Conservation (phyloP, 2,797 vertebrate species). For the Lacerta bilineata region DNA sequence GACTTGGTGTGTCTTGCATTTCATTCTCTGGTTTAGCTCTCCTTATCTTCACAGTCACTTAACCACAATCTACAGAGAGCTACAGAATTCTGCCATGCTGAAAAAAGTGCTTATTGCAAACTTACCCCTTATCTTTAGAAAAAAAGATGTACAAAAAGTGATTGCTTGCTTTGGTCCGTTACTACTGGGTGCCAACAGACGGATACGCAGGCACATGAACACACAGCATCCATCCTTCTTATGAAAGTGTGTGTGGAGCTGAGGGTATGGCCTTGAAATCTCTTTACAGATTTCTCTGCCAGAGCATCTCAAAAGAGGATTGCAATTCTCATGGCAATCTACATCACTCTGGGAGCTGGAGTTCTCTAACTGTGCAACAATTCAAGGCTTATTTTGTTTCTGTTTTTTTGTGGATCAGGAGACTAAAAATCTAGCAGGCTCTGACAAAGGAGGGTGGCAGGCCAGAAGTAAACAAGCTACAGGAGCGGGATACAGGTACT, state of each 20-base stretch:
- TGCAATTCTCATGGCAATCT: conserved; percentile 12
- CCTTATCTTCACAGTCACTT: conserved; percentile 57
- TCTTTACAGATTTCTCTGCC: conserved; percentile 16
- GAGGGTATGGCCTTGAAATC: not conserved
- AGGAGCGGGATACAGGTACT: no score
- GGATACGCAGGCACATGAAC: not conserved
- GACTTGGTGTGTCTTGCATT: conserved; percentile 1
- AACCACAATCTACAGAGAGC: conserved; percentile 35
- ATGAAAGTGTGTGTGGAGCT: not conserved
- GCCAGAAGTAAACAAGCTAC: not conserved
- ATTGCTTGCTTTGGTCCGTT: not conserved
- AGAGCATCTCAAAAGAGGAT: not conserved
- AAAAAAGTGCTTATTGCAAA: not conserved
- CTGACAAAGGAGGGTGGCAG: not conserved
- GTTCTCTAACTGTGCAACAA: not conserved
- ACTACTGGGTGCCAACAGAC: not conserved
- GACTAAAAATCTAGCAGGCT: conserved; percentile 8
- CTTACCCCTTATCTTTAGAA: conserved; percentile 24
- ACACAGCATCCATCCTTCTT: not conserved
- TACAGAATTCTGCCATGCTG: not conserved
- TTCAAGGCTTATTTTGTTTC: not conserved
- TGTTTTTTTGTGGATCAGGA: not conserved
- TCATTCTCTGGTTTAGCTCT: conserved; percentile 37
- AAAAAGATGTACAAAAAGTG: conserved; percentile 13
- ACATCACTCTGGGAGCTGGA: not conserved